These are phyloP conservation scores for Gambusia holbrooki DNA, from an alignment of 2,113 vertebrate genomes.

Conservation along the genomic window DNA sequence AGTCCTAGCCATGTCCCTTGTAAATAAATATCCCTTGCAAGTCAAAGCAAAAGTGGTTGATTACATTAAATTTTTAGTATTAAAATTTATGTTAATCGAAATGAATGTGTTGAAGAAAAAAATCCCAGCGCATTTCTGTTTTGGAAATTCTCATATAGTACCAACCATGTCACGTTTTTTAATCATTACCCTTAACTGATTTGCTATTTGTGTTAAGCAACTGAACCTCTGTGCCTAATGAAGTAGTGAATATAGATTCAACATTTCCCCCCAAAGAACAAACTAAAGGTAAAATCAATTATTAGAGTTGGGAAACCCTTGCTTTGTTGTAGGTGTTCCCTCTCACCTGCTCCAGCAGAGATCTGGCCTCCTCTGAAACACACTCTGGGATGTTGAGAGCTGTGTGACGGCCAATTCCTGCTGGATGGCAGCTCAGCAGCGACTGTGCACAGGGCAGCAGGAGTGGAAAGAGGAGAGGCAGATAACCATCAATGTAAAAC, in stretches of 20 bases:
- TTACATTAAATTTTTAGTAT: too few relatives aligned
- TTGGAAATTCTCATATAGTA: too few relatives aligned
- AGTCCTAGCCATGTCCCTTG: too few relatives aligned
- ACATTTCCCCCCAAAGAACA: neutral
- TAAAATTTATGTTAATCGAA: too few relatives aligned
- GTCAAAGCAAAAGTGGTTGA: too few relatives aligned
- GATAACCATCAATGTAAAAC: conserved; percentile 58
- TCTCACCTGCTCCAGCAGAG: conserved; percentile 92
- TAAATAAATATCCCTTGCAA: too few relatives aligned
- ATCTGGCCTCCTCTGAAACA: conserved; percentile 92
- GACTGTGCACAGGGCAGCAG: conserved; percentile 64
- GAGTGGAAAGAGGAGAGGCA: conserved; percentile 46
- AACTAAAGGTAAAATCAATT: neutral
- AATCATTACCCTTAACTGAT: neutral
- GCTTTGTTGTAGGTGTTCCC: neutral
- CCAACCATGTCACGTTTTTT: too few relatives aligned
- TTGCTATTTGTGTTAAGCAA: neutral
- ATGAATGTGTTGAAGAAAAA: too few relatives aligned
- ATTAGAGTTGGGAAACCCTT: neutral
- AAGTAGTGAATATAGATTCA: neutral
- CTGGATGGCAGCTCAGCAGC: conserved; percentile 92
- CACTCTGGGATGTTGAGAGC: conserved; percentile 91
- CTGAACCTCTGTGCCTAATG: neutral
- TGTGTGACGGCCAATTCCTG: conserved; percentile 93
- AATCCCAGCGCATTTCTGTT: too few relatives aligned